These are phyloP conservation scores for Neolamprologus kungweensis DNA, from an alignment of 2,113 vertebrate genomes.

Conservation along the genomic window DNA sequence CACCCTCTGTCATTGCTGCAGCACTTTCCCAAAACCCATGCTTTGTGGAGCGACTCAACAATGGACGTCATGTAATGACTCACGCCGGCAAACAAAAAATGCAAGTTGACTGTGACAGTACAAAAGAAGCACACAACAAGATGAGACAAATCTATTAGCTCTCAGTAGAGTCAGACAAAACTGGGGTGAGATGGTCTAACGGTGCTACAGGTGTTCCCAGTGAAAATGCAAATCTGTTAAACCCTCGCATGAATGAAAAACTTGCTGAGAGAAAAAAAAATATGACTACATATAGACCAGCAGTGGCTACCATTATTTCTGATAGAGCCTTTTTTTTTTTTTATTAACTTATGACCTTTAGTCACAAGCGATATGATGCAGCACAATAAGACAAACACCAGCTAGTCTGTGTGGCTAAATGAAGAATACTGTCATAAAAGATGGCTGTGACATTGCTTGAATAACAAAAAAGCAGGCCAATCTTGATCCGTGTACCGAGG, in stretches of 20 bases:
- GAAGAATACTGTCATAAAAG: not conserved
- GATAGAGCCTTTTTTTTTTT: not conserved
- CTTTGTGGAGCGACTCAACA: slow-evolving; percentile 44
- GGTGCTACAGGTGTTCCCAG: not conserved
- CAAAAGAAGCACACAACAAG: slow-evolving; percentile 29
- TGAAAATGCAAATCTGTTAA: not conserved
- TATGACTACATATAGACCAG: slow-evolving; percentile 1
- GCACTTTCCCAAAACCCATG: not conserved
- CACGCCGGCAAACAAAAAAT: slow-evolving; percentile 36
- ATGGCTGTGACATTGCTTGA: not conserved
- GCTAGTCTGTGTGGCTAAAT: not conserved
- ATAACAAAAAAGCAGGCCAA: not conserved
- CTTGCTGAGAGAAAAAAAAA: not conserved
- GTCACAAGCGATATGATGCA: not conserved
- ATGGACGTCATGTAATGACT: slow-evolving; percentile 45
- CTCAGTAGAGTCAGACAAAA: slow-evolving; percentile 16
- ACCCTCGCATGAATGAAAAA: not conserved
- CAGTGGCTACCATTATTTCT: not conserved
- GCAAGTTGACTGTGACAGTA: slow-evolving; percentile 37
- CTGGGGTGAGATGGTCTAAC: not conserved
- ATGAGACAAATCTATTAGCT: slow-evolving; percentile 35
- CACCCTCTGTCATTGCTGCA: slow-evolving; percentile 18
- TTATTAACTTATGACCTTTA: not conserved
- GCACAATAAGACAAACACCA: not conserved
- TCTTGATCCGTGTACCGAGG: not conserved